phyloP scores from a whole-genome alignment of 2,797 vertebrate species.

The Ctenopoma kingsleyae region DNA sequence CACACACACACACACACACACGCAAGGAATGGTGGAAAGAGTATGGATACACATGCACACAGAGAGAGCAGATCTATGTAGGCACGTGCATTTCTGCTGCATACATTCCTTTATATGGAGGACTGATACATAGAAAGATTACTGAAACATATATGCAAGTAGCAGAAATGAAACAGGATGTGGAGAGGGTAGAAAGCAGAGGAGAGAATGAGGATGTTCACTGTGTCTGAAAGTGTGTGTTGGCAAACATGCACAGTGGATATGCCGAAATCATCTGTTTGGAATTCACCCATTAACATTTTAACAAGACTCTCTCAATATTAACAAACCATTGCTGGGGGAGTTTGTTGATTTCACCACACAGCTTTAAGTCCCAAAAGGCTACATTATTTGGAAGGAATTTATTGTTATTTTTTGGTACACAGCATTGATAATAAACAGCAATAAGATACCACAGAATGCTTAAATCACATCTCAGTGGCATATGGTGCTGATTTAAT shows the following conservation, averaged over 20 bases:
- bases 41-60: constrained; percentile 33
- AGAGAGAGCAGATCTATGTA: constrained; percentile 26
- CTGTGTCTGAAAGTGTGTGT: constrained; percentile 28
- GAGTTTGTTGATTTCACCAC: constrained; percentile 69
- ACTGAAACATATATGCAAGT: constrained; percentile 24
- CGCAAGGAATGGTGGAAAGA: constrained; percentile 6
- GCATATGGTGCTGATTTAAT: constrained; percentile 83
- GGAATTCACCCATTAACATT: constrained; percentile 78
- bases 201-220: constrained; percentile 43
- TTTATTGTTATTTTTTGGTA: constrained; percentile 80
- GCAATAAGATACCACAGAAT: constrained; percentile 73
- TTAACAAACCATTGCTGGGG: constrained; percentile 73
- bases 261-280: constrained; percentile 77
- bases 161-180: constrained; percentile 41
- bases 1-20: constrained; percentile 11
- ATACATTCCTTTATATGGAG: constrained; percentile 42
- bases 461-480: constrained; percentile 71
- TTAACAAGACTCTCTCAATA: constrained; percentile 80
- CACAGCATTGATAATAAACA: constrained; percentile 77
- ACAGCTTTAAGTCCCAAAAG: constrained; percentile 65
- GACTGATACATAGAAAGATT: constrained; percentile 38
- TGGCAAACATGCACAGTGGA: constrained; percentile 32
- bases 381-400: constrained; percentile 82
- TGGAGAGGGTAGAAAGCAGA: constrained; percentile 23
- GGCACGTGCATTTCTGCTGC: constrained; percentile 39